Evolutionary conservation across 1,140 invertebrate genomes (phyloP).

Genomic region (Ephestia elutella): DNA sequence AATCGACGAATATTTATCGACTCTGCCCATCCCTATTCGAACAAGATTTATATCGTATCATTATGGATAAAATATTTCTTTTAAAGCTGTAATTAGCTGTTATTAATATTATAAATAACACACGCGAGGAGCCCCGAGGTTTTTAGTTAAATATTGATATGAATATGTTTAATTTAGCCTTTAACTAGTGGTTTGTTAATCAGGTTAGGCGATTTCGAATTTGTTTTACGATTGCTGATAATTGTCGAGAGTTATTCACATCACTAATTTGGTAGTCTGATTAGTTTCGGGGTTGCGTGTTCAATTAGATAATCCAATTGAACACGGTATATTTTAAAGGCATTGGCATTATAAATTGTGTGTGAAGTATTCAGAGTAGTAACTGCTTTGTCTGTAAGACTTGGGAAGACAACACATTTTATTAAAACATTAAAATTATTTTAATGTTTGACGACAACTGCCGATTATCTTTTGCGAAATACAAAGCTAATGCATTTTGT

Average conservation of each 20-base stretch:
- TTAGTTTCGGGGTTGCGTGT: background rate
- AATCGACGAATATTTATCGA: conserved; percentile 30
- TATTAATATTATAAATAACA: conserved; percentile 73
- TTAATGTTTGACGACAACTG: too few species aligned
- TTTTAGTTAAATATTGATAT: conserved; percentile 31
- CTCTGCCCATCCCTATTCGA: conserved; percentile 41
- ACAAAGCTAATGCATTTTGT: too few species aligned
- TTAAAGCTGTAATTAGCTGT: conserved; percentile 71
- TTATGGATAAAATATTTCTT: conserved; percentile 73
- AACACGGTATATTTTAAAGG: too few species aligned
- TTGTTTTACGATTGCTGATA: conserved; percentile 3
- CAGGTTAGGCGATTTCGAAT: conserved; percentile 9
- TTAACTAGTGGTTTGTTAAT: conserved; percentile 7
- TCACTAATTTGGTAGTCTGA: background rate
- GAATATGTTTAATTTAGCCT: conserved; percentile 31
- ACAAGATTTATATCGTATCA: conserved; percentile 71
- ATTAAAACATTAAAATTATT: too few species aligned
- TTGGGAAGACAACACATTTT: too few species aligned
- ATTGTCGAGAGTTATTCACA: conserved; percentile 2
- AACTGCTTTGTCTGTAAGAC: too few species aligned
- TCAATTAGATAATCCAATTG: background rate
- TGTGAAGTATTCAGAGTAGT: too few species aligned
- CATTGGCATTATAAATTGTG: too few species aligned
- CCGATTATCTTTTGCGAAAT: too few species aligned
- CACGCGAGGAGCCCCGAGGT: conserved; percentile 4